Base-by-base conservation (phyloP, 2,113 vertebrate genomes). In the Tapirus terrestris region DNA sequence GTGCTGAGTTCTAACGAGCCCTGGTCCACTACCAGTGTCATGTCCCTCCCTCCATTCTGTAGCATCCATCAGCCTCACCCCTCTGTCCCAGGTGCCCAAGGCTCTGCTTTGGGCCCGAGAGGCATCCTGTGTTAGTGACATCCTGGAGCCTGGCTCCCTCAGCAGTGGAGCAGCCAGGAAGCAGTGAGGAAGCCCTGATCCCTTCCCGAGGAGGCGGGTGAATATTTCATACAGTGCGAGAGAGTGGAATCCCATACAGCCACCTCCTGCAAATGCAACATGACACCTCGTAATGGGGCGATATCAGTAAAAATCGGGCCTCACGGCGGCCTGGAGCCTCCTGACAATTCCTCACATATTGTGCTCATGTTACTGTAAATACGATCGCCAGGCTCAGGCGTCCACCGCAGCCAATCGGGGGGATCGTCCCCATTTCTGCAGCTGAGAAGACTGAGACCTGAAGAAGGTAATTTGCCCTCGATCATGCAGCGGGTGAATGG, bases 331-430 rank as follows among this genome's bases (percentile, higher is more conserved):
- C 39, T 0, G 0, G 12, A 70, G 10, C 39, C 90, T 83, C 92
- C 72, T 25, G 1, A 48, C 89, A 87, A 97, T 92, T 73, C 97
- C 83, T 79, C 61, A 76, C 96, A 97, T 77, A 83, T 87, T 96
- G 97, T 43, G 45, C 8, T 91, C 73, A 0, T 61, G 83, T 95
- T 58, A 25, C 94, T 43, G 85, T 68, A 93, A 84, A 91, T n/a
- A 83, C 11, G 1, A 5, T 75, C 14, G 0, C 81, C 68, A 45
- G 56, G 21, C 45, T 43, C 45, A 2, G 51, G 86, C 60, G 51
- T 58, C 53, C 16, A 0, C 23, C 33, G 1, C 0, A 13, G 45
- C 11, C 3, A 9, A 36, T 36, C 8, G 0, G 20, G 21, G 11
- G 48, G 1, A 21, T 36, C 31, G 2, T 7, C 29, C 88, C 94